Conservation (phyloP, 2,113 vertebrate species). For the Reinhardtius hippoglossoides region DNA sequence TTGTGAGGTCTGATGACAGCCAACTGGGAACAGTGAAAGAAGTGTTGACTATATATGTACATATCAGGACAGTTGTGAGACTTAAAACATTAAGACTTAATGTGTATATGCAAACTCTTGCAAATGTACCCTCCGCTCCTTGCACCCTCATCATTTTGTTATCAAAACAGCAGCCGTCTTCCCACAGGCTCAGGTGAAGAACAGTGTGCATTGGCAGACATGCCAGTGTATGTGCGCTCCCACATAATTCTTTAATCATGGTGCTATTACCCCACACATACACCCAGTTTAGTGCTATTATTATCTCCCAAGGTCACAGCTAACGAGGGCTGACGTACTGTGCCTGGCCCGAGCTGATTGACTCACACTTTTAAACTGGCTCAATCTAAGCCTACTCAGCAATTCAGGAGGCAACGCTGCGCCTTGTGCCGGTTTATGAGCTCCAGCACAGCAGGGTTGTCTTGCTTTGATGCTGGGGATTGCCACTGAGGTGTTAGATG, state of each 20-base stretch:
- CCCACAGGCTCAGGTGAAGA: slow-evolving; percentile 40
- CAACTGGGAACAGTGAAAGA: not conserved
- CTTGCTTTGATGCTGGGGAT: slow-evolving; percentile 31
- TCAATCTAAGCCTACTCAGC: slow-evolving; percentile 72
- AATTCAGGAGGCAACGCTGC: slow-evolving; percentile 65
- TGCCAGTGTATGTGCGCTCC: slow-evolving; percentile 70
- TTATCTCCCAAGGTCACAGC: slow-evolving; percentile 83
- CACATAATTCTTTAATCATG: slow-evolving; percentile 82
- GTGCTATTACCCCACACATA: slow-evolving; percentile 71
- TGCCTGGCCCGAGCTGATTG: slow-evolving; percentile 76
- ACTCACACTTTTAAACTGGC: slow-evolving; percentile 73
- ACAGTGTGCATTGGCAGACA: slow-evolving; percentile 56
- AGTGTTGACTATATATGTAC: not conserved
- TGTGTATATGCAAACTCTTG: not conserved
- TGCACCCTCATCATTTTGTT: slow-evolving; percentile 25
- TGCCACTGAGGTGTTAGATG: slow-evolving; percentile 21
- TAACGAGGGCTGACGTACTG: slow-evolving; percentile 76
- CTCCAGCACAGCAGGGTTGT: slow-evolving; percentile 41
- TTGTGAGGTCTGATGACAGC: slow-evolving; percentile 36
- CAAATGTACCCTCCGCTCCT: slow-evolving; percentile 6
- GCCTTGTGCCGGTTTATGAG: slow-evolving; percentile 62
- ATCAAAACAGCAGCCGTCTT: slow-evolving; percentile 36
- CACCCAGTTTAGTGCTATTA: slow-evolving; percentile 76
- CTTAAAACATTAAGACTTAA: not conserved
- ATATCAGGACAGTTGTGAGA: slow-evolving; percentile 7